Percentiles rank a stretch among this genome's conserved stretches.
Conservation (phyloP, 2,113 vertebrate species). For the Prochilodus magdalenae region DNA sequence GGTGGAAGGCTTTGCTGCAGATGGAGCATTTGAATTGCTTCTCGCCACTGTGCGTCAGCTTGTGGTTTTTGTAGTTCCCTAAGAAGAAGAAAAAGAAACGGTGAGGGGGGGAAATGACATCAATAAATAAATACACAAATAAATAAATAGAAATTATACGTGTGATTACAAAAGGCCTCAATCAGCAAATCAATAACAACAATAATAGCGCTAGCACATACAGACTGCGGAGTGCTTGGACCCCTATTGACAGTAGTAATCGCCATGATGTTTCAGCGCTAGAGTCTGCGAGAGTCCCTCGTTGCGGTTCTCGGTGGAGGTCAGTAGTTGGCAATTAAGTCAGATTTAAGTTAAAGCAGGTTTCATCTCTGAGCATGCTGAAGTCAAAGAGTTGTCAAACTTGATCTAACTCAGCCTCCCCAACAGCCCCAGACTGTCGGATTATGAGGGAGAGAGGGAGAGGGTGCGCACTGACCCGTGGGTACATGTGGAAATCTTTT, state of each 20-base stretch:
- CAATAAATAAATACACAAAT: not conserved
- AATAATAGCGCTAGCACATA: not conserved
- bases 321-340: slow-evolving; percentile 67
- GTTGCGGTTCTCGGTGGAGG: slow-evolving; percentile 38
- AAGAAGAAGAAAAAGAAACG: slow-evolving; percentile 56
- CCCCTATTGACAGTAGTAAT: no score
- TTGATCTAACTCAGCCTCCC: slow-evolving; percentile 81
- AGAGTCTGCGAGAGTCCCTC: not conserved
- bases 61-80: slow-evolving; percentile 88
- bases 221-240: no score
- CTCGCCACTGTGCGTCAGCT: slow-evolving; percentile 90
- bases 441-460: slow-evolving; percentile 51
- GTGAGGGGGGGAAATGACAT: not conserved
- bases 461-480: slow-evolving; percentile 79
- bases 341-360: slow-evolving; percentile 43
- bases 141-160: not conserved
- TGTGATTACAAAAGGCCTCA: no score
- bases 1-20: slow-evolving; percentile 92
- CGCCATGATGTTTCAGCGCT: not conserved
- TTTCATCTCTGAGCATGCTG: slow-evolving; percentile 68
- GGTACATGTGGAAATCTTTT: slow-evolving; percentile 73
- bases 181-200: not conserved
- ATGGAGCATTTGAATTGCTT: slow-evolving; percentile 91
- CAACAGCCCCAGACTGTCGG: slow-evolving; percentile 70
- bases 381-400: slow-evolving; percentile 93